Conservation (phyloP, 2,797 vertebrate genomes). For the Ctenopoma multispine region DNA sequence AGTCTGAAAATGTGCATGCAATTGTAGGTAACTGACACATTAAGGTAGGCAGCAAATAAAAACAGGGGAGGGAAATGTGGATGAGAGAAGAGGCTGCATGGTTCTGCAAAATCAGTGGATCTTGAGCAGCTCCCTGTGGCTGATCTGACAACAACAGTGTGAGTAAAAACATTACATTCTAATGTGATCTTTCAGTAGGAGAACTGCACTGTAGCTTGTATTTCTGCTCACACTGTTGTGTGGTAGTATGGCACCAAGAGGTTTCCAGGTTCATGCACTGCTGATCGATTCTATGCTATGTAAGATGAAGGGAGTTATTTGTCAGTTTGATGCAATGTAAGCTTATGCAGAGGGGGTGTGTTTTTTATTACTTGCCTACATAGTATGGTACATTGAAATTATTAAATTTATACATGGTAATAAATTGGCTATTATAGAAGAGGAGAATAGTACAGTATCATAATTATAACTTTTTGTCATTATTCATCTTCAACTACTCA, state of each 20-base stretch:
- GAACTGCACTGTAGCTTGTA: constrained; percentile 17
- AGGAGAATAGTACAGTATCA: background rate
- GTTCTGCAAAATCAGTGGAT: constrained; percentile 44
- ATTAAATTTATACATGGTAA: constrained; percentile 3
- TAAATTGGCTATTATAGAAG: background rate
- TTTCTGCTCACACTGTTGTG: constrained; percentile 27
- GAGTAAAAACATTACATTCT: background rate
- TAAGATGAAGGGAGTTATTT: constrained; percentile 37
- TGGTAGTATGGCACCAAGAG: constrained; percentile 33
- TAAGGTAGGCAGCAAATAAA: constrained; percentile 47
- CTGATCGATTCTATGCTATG: constrained; percentile 45
- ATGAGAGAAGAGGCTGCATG: constrained; percentile 2
- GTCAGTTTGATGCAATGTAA: constrained; percentile 40
- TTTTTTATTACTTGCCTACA: constrained; percentile 6
- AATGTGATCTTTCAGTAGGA: constrained; percentile 15
- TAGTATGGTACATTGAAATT: constrained; percentile 1
- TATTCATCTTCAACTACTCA: background rate
- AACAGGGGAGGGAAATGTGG: constrained; percentile 14
- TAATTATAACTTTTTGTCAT: background rate
- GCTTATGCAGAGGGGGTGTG: background rate
- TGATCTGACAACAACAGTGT: constrained; percentile 27
- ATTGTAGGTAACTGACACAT: constrained; percentile 57
- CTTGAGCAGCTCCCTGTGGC: constrained; percentile 81
- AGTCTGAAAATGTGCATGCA: constrained; percentile 56
- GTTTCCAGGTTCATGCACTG: constrained; percentile 63